A percentile compares a stretch with the other conserved stretches of the same genome.
Evolutionary conservation across 2,797 vertebrate genomes (phyloP).

Genomic region (Brachymystax lenok): DNA sequence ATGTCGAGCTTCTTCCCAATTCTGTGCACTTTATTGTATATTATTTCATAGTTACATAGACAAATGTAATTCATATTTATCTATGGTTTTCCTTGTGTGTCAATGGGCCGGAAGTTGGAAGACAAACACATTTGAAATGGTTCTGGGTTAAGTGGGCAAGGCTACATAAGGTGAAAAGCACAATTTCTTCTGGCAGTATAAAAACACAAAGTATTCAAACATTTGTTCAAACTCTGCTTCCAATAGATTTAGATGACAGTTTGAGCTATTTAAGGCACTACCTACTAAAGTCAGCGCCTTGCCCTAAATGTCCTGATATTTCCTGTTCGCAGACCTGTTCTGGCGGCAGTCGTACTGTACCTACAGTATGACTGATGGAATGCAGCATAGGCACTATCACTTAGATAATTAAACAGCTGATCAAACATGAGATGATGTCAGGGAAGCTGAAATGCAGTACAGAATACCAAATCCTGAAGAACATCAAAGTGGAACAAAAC

Average conservation of each 20-base stretch:
- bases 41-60: neutral
- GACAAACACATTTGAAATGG: neutral
- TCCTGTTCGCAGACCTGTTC: neutral
- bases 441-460: conserved; percentile 9
- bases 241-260: neutral
- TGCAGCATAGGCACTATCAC: conserved; percentile 54
- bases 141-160: neutral
- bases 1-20: neutral
- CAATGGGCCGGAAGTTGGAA: neutral
- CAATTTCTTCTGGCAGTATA: too few species aligned
- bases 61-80: neutral
- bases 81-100: neutral
- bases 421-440: conserved; percentile 47
- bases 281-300: neutral
- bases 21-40: neutral
- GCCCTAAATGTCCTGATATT: neutral
- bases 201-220: too few species aligned
- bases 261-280: neutral
- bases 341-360: neutral
- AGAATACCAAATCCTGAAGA: conserved; percentile 32
- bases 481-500: neutral
- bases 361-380: conserved; percentile 58
- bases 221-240: too few species aligned
- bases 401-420: conserved; percentile 64
- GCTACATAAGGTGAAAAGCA: too few species aligned